These are phyloP conservation scores for Drosophila orosa DNA, from an alignment of 1,140 invertebrate genomes.

Conservation along the genomic window DNA sequence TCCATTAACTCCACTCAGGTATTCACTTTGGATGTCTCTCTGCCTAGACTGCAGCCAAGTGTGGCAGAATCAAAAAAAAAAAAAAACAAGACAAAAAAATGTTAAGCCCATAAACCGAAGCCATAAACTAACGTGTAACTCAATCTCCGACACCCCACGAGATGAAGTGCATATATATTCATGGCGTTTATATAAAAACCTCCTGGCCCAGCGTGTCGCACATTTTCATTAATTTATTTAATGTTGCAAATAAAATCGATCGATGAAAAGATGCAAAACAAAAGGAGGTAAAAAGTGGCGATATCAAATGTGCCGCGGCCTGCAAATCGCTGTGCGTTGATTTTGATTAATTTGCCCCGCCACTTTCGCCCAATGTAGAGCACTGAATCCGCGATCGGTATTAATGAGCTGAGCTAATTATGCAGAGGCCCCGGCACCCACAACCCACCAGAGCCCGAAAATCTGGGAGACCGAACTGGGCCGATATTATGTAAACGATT, in stretches of 20 bases:
- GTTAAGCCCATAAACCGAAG: neutral
- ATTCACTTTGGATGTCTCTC: neutral
- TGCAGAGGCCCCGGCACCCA: constrained; percentile 15
- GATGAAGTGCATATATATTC: neutral
- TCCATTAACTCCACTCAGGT: neutral
- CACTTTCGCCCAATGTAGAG: constrained; percentile 50
- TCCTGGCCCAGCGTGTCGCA: constrained; percentile 57
- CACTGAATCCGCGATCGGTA: constrained; percentile 16
- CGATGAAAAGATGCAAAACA: constrained; percentile 8
- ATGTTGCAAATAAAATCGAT: constrained; percentile 40
- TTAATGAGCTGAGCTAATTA: constrained; percentile 50
- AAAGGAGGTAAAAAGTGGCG: constrained; percentile 17
- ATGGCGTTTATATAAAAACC: constrained; percentile 13
- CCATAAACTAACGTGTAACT: neutral
- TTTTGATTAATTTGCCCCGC: constrained; percentile 51
- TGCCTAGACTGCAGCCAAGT: neutral
- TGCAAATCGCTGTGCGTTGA: constrained; percentile 17
- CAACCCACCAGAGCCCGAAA: neutral
- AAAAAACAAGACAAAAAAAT: constrained; percentile 4
- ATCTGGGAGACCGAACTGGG: neutral
- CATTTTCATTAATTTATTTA: constrained; percentile 69
- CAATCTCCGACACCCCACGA: neutral
- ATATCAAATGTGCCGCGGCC: constrained; percentile 63
- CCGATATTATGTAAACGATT: constrained; percentile 30
- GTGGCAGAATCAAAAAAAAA: neutral